Evolutionary conservation across 1,140 invertebrate species (phyloP).

Genomic region (Drosophila truncata): DNA sequence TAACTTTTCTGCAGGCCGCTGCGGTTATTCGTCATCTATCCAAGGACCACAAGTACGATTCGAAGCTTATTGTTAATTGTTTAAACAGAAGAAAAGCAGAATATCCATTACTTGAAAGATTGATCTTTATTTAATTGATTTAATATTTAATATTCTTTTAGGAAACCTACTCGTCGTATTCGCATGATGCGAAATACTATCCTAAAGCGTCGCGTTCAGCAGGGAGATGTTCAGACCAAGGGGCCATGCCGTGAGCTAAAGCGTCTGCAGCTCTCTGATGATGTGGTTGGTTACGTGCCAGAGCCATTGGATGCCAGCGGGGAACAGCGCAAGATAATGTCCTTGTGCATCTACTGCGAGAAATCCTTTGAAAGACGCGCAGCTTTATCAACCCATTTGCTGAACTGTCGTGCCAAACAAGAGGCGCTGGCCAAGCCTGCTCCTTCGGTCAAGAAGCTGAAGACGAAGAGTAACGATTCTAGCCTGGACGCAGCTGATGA

Average conservation of each 20-base stretch:
- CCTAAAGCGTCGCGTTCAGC: slow-evolving; percentile 72
- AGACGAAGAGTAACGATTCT: slow-evolving; percentile 33
- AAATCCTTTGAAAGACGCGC: slow-evolving; percentile 89
- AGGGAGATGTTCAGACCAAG: slow-evolving; percentile 73
- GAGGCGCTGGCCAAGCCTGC: slow-evolving; percentile 69
- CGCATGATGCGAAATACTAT: slow-evolving; percentile 81
- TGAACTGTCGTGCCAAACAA: slow-evolving; percentile 86
- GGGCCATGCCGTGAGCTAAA: slow-evolving; percentile 76
- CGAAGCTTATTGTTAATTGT: neutral
- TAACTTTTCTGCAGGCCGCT: slow-evolving; percentile 89
- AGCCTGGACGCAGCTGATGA: slow-evolving; percentile 44
- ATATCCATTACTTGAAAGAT: too few species aligned
- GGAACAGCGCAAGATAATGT: slow-evolving; percentile 72
- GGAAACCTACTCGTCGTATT: slow-evolving; percentile 77
- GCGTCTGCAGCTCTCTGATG: slow-evolving; percentile 69
- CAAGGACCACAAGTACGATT: slow-evolving; percentile 88
- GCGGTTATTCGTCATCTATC: slow-evolving; percentile 90
- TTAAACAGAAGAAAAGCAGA: too few species aligned
- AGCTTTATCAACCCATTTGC: slow-evolving; percentile 88
- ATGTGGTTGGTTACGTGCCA: slow-evolving; percentile 56
- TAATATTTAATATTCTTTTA: slow-evolving; percentile 21
- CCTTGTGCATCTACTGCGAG: slow-evolving; percentile 88
- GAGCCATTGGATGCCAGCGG: slow-evolving; percentile 41
- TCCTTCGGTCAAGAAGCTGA: slow-evolving; percentile 58
- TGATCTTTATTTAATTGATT: neutral